Evolutionary conservation across 2,113 vertebrate species (phyloP).

Genomic region (Oncorhynchus mykiss): DNA sequence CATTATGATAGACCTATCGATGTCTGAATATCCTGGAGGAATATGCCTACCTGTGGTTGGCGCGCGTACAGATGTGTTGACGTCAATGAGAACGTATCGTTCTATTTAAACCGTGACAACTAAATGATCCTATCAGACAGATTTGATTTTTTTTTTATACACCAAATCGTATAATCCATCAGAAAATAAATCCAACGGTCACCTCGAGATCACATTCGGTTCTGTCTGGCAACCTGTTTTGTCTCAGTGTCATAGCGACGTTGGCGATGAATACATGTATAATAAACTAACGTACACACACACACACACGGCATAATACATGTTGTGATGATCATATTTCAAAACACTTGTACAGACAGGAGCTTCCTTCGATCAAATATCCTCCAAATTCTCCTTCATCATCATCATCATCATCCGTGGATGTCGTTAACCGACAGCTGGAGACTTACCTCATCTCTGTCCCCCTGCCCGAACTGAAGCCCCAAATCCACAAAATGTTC

Average conservation of each 20-base stretch:
- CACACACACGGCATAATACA: background rate
- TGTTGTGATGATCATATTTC: too few relatives aligned
- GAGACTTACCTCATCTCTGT: constrained; percentile 82
- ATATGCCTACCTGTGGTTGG: background rate
- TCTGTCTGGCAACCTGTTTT: background rate
- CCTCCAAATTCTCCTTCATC: background rate
- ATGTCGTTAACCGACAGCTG: background rate
- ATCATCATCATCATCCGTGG: background rate
- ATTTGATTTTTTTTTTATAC: too few relatives aligned
- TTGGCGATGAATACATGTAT: background rate
- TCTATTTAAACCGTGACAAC: background rate
- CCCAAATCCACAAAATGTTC: constrained; percentile 89
- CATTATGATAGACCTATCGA: too few relatives aligned
- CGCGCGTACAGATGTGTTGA: background rate
- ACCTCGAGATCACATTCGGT: too few relatives aligned
- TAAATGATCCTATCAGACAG: too few relatives aligned
- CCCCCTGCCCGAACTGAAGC: constrained; percentile 85
- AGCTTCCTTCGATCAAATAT: too few relatives aligned
- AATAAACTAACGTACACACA: background rate
- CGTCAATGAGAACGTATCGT: background rate
- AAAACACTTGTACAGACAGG: too few relatives aligned
- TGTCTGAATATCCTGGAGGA: background rate
- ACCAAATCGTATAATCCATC: too few relatives aligned
- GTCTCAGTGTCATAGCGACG: background rate
- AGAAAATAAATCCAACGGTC: too few relatives aligned